Evolutionary conservation across 2,113 vertebrate genomes (phyloP), one percentile per base, ranked within the genome.

Genomic region (Scalopus aquaticus): DNA sequence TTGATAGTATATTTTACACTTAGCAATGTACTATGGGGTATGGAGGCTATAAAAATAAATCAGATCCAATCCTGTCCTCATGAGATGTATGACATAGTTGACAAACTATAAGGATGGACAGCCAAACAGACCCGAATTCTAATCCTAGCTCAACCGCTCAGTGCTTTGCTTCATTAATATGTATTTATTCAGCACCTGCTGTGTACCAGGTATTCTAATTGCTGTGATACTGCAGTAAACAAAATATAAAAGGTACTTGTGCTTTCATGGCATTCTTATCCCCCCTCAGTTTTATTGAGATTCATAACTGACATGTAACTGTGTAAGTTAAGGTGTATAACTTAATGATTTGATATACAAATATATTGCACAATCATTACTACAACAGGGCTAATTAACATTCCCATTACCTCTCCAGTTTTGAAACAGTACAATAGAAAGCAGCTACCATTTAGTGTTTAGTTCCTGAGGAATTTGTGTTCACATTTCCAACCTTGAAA

Each of bases 381-480:
- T 28, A 32, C 39, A 69, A 4, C 78, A 64, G 62, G 28, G 24
- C 78, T 77, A 94, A 28, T 62, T 79, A 85, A 35, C 12, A 44
- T 35, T 8, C 70, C 10, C 6, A 26, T 94, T 37, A 67, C 32
- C 26, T 90, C 20, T 95, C 35, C n/a, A 10, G 37, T 72, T 91
- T 88, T 91, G 35, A 77, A 93, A 70, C 32, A 93, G 26, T 70
- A 62, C 4, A 44, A 8, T 74, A 46, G 46, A 32, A 76, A 83
- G 65, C 90, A 51, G 22, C 13, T 64, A 9, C 78, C 51, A 90
- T 32, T 79, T 13, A n/a, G 19, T 65, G 20, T 88, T 84, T 64
- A 84, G 42, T 94, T 73, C 42, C 46, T 78, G 69, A 94, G 42
- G 74, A 90, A 79, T 39, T 76, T 16, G 39, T 88, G 30, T 84